A percentile compares a stretch with the other conserved stretches of the same genome.
Conservation (phyloP, 2,113 vertebrate genomes). For the Xyrauchen texanus region DNA sequence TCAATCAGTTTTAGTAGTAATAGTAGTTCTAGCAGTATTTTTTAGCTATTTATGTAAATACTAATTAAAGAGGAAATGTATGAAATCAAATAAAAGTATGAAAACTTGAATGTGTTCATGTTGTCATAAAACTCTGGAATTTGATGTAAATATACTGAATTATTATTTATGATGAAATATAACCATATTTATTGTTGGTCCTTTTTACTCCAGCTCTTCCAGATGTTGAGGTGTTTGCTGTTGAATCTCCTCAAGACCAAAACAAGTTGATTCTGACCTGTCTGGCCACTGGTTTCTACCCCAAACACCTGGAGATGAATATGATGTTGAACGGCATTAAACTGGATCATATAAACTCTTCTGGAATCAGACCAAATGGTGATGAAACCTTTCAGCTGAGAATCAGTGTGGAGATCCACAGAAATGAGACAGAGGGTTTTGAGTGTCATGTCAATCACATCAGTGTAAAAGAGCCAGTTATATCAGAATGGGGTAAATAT, state of each 20-base stretch:
- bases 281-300: constrained; percentile 12
- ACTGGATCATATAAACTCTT: background rate
- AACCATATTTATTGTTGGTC: too few relatives aligned
- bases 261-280: constrained; percentile 3
- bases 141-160: too few relatives aligned
- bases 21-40: too few relatives aligned
- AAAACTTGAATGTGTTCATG: too few relatives aligned
- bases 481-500: background rate
- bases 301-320: constrained; percentile 2
- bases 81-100: too few relatives aligned
- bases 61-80: too few relatives aligned
- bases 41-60: too few relatives aligned
- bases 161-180: too few relatives aligned
- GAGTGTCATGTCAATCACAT: background rate
- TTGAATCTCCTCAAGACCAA: background rate
- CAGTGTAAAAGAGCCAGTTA: too few relatives aligned
- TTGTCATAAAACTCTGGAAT: too few relatives aligned
- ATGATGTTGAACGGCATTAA: background rate
- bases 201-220: background rate
- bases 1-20: too few relatives aligned
- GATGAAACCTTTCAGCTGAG: background rate
- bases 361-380: background rate
- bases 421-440: background rate
- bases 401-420: background rate
- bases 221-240: background rate